Percentiles rank a stretch among this genome's conserved stretches.
These are phyloP conservation scores for Hanleya hanleyi DNA, from an alignment of 2,888 invertebrate genomes.

Conservation along the genomic window DNA sequence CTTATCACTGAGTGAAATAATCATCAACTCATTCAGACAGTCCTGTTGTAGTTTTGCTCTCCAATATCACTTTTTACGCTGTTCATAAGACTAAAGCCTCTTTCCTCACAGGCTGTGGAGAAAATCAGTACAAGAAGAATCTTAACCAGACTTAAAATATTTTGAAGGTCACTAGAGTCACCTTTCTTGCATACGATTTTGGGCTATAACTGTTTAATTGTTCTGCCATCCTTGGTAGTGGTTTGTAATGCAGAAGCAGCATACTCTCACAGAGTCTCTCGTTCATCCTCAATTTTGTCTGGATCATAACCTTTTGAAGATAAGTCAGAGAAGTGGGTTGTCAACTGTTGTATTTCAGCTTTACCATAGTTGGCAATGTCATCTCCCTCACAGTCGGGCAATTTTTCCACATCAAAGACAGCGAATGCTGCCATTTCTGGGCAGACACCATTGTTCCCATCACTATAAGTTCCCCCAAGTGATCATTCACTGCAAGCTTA, in stretches of 20 bases:
- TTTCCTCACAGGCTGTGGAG: neutral
- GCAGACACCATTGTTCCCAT: neutral
- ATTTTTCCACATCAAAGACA: neutral
- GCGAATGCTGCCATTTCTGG: neutral
- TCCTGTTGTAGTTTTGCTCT: too few relatives aligned
- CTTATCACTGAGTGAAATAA: too few relatives aligned
- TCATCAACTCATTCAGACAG: too few relatives aligned
- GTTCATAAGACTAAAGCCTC: constrained; percentile 1
- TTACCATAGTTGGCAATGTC: neutral
- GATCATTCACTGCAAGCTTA: neutral
- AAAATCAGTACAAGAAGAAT: neutral
- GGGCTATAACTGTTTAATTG: neutral
- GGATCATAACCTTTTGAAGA: neutral
- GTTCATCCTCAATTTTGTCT: neutral
- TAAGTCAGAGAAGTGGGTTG: neutral
- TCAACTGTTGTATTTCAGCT: neutral
- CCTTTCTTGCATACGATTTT: neutral
- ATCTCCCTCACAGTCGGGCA: neutral
- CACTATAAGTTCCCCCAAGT: neutral
- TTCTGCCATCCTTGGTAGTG: neutral
- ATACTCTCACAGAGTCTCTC: neutral
- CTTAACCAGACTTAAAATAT: constrained; percentile 4
- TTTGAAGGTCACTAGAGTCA: neutral
- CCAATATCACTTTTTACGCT: neutral
- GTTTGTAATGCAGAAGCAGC: neutral